Base-by-base conservation (phyloP, 2,888 invertebrate genomes). In the Leptinotarsa peninsularis region DNA sequence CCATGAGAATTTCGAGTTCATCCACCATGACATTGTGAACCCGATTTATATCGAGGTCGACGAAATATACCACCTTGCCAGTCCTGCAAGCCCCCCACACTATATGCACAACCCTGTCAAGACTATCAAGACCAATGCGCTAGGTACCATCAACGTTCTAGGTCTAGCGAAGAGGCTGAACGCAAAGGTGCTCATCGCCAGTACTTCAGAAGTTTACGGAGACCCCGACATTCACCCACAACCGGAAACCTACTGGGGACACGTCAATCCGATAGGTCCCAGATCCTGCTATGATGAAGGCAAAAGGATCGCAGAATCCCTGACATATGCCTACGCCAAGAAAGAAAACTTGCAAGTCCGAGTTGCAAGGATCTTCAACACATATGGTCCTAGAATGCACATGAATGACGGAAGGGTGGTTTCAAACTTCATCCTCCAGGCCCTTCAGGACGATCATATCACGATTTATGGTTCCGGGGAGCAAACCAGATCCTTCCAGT, bases 21-120 rank as follows among this genome's bases (percentile, higher is more conserved):
- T 99, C 67, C 98, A 99, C 89, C 99, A 99, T 88, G 99, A 99
- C 86, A 98, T 99, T 84, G 98, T 99, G 1, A 98, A 99, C 89
- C 97, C 99, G 21, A 90, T 99, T 63, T 99, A 95, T 88, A 94
- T 99, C 79, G 99, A 99, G 92, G 98, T 98, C 72, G 95, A 96
- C 88, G 95, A 99, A 90, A 98, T 99, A 85, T 99, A 99, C 88
- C 99, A 99, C 88, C 90, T 99, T 85, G 99, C 99, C 21, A 98
- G 98, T 86, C 99, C 99, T 14, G 99, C 99, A 1, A 98, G 98
- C 82, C 99, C 99, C 23, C 98, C 98, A 0, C 99, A 99, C 90
- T 99, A 99, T 87, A 99, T 99, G 99, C 95, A 96, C 87, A 99
- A 99, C 90, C 99, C 99, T 50, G 98, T 99, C 3, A 99, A 99